Percentiles rank a stretch among this genome's conserved stretches.
Conservation (phyloP, 2,888 invertebrate species). For the Cephus spinipes region DNA sequence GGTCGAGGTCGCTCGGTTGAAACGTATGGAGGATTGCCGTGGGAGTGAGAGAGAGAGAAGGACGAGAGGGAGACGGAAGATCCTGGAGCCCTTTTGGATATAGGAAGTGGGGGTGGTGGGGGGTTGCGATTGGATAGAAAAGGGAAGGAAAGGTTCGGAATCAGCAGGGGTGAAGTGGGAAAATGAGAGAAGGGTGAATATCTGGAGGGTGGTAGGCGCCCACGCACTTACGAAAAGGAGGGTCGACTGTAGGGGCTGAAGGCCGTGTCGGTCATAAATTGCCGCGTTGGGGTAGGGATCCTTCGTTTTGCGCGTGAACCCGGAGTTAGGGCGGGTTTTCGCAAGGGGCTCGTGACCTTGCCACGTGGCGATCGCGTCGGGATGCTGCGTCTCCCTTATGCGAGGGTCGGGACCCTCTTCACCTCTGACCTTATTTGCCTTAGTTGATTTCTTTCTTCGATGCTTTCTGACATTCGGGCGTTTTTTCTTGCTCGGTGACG, state of each 20-base stretch:
- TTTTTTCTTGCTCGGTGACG: neutral
- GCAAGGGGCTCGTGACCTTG: conserved; percentile 56
- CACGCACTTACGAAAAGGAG: conserved; percentile 12
- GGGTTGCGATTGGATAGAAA: neutral
- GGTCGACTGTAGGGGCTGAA: conserved; percentile 34
- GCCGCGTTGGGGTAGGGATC: conserved; percentile 27
- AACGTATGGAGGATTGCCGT: conserved; percentile 10
- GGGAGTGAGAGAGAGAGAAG: neutral
- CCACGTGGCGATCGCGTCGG: conserved; percentile 42
- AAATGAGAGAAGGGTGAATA: neutral
- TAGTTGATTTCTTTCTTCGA: neutral
- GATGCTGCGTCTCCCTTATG: neutral
- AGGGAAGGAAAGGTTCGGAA: neutral
- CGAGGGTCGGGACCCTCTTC: neutral
- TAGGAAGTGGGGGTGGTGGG: conserved; percentile 7
- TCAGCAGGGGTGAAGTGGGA: neutral
- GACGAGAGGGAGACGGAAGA: conserved; percentile 25
- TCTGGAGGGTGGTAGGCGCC: conserved; percentile 18
- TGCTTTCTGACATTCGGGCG: neutral
- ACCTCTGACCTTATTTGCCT: neutral
- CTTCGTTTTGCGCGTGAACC: conserved; percentile 9
- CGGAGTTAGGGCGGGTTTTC: conserved; percentile 32
- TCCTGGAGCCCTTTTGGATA: conserved; percentile 6
- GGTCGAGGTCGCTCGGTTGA: neutral
- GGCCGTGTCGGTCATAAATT: conserved; percentile 56